phyloP scores from a whole-genome alignment of 2,888 invertebrate species.

The Cryptocheilus praepositus region DNA sequence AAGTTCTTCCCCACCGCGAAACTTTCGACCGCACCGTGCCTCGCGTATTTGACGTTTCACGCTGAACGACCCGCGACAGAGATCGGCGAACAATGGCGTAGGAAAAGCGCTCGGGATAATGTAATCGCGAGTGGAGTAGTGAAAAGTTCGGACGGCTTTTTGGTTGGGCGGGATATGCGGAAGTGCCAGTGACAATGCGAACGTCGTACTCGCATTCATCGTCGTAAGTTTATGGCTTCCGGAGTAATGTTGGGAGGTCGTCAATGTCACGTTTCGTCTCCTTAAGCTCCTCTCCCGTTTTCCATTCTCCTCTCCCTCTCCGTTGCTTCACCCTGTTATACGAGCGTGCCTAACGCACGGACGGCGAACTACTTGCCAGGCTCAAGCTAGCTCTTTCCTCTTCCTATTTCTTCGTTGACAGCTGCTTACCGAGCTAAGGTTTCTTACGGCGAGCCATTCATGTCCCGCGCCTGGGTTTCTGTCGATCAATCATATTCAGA shows the following conservation, averaged over 20 bases:
- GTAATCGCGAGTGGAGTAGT: not conserved
- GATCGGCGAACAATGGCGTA: no score
- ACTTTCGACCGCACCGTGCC: no score
- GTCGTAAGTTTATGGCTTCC: slow-evolving; percentile 28
- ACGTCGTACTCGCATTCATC: slow-evolving; percentile 27
- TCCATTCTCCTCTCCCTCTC: not conserved
- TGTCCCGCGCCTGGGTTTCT: slow-evolving; percentile 55
- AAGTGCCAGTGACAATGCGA: slow-evolving; percentile 15
- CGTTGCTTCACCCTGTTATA: slow-evolving; percentile 26
- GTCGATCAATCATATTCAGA: slow-evolving; percentile 71
- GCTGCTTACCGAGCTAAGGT: slow-evolving; percentile 33
- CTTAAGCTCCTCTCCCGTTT: slow-evolving; percentile 38
- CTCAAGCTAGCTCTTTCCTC: not conserved
- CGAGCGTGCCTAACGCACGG: slow-evolving; percentile 3
- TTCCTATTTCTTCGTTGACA: slow-evolving; percentile 3
- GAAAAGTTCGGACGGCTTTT: slow-evolving; percentile 2
- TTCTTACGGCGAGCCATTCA: slow-evolving; percentile 50
- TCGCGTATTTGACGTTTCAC: no score
- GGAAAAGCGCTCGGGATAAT: not conserved
- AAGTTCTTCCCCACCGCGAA: no score
- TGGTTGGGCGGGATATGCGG: no score
- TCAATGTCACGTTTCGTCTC: slow-evolving; percentile 52
- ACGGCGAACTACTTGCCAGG: not conserved
- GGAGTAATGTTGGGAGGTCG: slow-evolving; percentile 29
- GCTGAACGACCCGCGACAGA: no score